Base-by-base conservation (phyloP, 2,113 vertebrate species). In the Mellivora capensis region DNA sequence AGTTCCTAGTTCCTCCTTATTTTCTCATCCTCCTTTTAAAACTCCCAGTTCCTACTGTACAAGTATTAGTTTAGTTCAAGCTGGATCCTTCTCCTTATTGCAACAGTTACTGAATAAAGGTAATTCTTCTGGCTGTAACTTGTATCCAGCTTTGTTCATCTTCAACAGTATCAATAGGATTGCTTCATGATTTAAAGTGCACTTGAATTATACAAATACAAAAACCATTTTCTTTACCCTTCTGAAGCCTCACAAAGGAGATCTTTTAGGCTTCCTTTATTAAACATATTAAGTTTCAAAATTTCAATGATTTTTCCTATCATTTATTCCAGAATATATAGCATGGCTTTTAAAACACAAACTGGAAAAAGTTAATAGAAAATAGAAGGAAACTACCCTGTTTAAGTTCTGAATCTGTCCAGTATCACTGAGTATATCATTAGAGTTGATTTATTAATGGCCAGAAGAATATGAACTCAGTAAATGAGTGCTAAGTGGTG, bases 231-330 rank as follows among this genome's bases (percentile, higher is more conserved):
- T 34, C 31, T 90, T 77, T 47, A 85, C 23, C 25, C 47, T 77
- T 85, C 25, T 10, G 4, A 69, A 69, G 92, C 76, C n/a, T 64
- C 54, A 74, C 23, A 25, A 67, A 67, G 17, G 6, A 42, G 31
- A n/a, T 87, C 90, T 76, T 83, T 96, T n/a, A 83, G 64, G 31
- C 34, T 69, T 69, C 37, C 31, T 74, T 96, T 96, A 47, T 59
- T 14, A 96, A 93, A 87, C 15, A 82, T 54, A 80, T 47, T 18
- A 57, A 88, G 37, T 47, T 74, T 93, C 57, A 37, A 81, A 29
- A 82, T 90, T 77, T 64, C 18, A 37, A 47, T 67, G 23, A 76
- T n/a, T 74, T 82, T 83, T 62, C 57, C 20, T n/a, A 47, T 37
- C 37, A 88, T 88, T 82, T 96, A 74, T 92, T 44, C 37, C 54